A percentile compares a stretch with the other conserved stretches of the same genome.
Evolutionary conservation across 2,797 vertebrate species (phyloP).

Genomic region (Aselliscus stoliczkanus): DNA sequence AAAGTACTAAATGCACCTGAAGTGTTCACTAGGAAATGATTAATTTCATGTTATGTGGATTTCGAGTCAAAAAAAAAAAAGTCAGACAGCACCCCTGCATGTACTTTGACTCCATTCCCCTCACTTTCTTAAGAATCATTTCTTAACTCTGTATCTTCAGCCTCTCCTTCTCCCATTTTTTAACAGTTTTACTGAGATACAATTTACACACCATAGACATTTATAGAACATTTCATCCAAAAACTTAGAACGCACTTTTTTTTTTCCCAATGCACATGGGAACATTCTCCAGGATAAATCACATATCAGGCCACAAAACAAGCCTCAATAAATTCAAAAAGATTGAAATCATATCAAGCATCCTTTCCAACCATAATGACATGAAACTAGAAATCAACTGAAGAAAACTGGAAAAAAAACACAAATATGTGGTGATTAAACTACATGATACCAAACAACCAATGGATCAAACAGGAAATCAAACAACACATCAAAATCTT

Average conservation of each 20-base stretch:
- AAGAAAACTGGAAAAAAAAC: background rate
- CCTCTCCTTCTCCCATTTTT: background rate
- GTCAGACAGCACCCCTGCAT: background rate
- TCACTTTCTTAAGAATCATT: background rate
- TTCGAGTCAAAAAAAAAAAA: background rate
- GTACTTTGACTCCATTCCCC: background rate
- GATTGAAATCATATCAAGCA: background rate
- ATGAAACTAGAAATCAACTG: background rate
- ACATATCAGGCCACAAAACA: background rate
- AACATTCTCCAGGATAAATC: background rate
- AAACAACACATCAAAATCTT: background rate
- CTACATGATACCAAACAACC: background rate
- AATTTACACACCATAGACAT: background rate
- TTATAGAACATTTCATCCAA: background rate
- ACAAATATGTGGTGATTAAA: background rate
- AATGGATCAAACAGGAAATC: background rate
- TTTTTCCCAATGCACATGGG: background rate
- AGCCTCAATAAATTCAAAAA: background rate
- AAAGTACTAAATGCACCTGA: background rate
- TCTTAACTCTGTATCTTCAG: background rate
- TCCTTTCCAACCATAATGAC: background rate
- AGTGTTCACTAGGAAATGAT: background rate
- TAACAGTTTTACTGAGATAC: background rate
- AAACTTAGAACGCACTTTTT: background rate
- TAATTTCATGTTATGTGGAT: background rate